Evolutionary conservation across 2,797 vertebrate species (phyloP), one percentile per base, ranked within the genome.

Genomic region (Loris lydekkerianus): DNA sequence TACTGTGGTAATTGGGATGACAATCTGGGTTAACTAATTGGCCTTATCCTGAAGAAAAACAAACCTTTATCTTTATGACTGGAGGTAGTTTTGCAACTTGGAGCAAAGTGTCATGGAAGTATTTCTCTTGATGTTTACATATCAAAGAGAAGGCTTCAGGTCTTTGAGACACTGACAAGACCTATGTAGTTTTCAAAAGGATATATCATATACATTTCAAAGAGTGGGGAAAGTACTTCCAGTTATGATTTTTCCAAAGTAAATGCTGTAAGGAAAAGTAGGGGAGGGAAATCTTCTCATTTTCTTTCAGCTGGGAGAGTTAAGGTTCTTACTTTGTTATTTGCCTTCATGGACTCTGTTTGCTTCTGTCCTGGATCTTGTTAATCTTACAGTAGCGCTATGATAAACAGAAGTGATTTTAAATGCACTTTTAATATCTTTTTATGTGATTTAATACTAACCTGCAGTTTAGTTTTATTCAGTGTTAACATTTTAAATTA

Each of bases 161-260:
- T 73, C 40, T 70, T 91, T 63, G 21, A 85, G 61, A 72, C 69
- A n/a, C 69, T 83, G 46, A 75, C 75, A 80, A 61, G 53, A 18
- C 40, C 29, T 58, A 11, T 77, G 92, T 95, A 37, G 40, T 89
- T 84, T 93, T 80, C 73, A 72, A 43, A 58, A 65, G 43, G 29
- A 17, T 31, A 49, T 20, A 9, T 46, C 46, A 49, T 63, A 25
- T 34, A 4, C 8, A 67, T 89, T 86, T 95, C 78, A 43, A 60
- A 89, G 65, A 75, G 21, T 85, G 21, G 34, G 43, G 15, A 69
- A 86, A 73, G 14, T 75, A 63, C 56, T 90, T 90, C n/a, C 14
- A 77, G 15, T 69, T 72, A 53, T 18, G 73, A 7, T 80, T 87
- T 90, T 95, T 81, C 40, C 43, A 49, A 92, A 93, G 67, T 89